A percentile compares a stretch with the other conserved stretches of the same genome.
Evolutionary conservation across 2,113 vertebrate genomes (phyloP).

Genomic region (Cryptotis parvus): DNA sequence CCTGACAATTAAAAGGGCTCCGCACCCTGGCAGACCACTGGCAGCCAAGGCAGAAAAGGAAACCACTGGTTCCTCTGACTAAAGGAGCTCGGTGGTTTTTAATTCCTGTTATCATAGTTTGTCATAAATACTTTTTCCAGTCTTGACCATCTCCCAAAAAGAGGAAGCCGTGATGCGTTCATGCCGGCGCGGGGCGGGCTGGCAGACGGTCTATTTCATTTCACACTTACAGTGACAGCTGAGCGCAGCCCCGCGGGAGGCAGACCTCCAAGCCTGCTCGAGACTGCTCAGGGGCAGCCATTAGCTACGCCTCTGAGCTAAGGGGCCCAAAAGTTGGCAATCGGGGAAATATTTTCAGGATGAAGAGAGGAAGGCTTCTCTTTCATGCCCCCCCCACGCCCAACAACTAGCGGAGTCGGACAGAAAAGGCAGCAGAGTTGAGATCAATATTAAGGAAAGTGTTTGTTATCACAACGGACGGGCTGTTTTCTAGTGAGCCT

Average conservation of each 20-base stretch:
- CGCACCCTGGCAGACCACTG: not conserved
- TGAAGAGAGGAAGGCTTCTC: conserved; percentile 26
- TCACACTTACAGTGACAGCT: conserved; percentile 34
- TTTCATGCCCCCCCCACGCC: not conserved
- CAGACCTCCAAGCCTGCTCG: conserved; percentile 50
- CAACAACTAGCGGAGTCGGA: not conserved
- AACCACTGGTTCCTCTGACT: conserved; percentile 29
- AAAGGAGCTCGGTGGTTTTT: conserved; percentile 15
- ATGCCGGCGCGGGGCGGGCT: not conserved
- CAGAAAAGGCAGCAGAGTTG: not conserved
- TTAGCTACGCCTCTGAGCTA: conserved; percentile 27
- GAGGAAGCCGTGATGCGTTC: not conserved
- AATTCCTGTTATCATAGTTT: conserved; percentile 31
- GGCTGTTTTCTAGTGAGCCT: not conserved
- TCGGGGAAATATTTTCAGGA: not conserved
- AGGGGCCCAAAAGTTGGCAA: not conserved
- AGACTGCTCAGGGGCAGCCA: conserved; percentile 44
- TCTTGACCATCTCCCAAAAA: conserved; percentile 52
- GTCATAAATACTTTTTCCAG: conserved; percentile 47
- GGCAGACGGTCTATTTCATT: not conserved
- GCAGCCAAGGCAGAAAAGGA: conserved; percentile 43
- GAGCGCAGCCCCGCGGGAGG: conserved; percentile 22
- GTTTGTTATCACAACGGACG: conserved; percentile 1
- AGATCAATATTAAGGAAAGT: conserved; percentile 34
- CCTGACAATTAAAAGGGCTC: conserved; percentile 6